These are phyloP conservation scores for Dioctria linearis DNA, from an alignment of 2,888 invertebrate species.

Conservation along the genomic window DNA sequence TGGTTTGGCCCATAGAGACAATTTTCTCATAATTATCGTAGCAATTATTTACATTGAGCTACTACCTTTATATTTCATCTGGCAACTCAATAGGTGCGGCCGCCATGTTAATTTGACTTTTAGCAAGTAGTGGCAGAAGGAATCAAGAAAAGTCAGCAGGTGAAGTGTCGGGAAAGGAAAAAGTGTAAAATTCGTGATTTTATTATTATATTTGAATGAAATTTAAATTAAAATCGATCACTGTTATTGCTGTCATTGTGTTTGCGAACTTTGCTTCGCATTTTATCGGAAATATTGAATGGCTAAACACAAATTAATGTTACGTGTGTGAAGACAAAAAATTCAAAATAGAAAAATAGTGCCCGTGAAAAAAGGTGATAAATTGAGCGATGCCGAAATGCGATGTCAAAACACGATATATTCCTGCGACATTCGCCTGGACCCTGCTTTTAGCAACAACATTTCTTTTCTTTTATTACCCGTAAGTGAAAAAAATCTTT, in stretches of 20 bases:
- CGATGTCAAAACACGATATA: constrained; percentile 95
- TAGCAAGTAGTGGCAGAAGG: constrained; percentile 60
- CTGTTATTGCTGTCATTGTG: neutral
- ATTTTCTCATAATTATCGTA: too few relatives aligned
- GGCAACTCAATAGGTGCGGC: constrained; percentile 52
- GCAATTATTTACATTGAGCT: too few relatives aligned
- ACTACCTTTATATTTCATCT: constrained; percentile 1
- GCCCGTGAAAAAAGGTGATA: constrained; percentile 50
- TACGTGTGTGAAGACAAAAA: constrained; percentile 55
- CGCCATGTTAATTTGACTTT: constrained; percentile 58
- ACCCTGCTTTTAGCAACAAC: constrained; percentile 93
- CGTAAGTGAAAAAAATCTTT: constrained; percentile 81
- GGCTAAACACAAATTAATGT: constrained; percentile 56
- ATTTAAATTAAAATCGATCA: constrained; percentile 31
- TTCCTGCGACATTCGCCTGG: constrained; percentile 99
- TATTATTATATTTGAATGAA: constrained; percentile 21
- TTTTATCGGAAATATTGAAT: constrained; percentile 29
- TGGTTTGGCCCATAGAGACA: too few relatives aligned
- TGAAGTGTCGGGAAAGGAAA: constrained; percentile 61
- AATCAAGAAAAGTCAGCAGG: constrained; percentile 61
- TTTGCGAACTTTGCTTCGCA: constrained; percentile 33
- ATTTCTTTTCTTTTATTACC: constrained; percentile 95
- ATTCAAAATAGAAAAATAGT: constrained; percentile 45
- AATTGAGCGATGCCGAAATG: constrained; percentile 87
- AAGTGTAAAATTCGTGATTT: constrained; percentile 29